A percentile compares a stretch with the other conserved stretches of the same genome.
phyloP scores from a whole-genome alignment of 2,888 invertebrate genomes.

The Cryptocheilus praepositus region DNA sequence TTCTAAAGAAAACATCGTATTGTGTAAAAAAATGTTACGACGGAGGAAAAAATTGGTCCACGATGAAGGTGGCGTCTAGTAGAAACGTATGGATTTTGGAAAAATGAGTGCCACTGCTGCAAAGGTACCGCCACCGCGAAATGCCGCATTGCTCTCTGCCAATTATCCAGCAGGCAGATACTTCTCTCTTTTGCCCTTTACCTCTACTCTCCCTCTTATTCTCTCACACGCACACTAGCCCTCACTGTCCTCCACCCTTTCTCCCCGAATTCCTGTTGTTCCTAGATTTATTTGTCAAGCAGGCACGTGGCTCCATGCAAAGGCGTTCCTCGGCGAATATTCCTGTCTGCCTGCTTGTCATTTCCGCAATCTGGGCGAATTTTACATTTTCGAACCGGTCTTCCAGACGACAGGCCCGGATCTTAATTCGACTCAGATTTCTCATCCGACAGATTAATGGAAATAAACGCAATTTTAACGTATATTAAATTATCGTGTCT shows the following conservation, averaged over 20 bases:
- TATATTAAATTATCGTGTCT: no score
- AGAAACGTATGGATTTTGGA: no score
- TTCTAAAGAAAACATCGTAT: no score
- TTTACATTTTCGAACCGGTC: no score
- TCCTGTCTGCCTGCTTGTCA: slow-evolving; percentile 11
- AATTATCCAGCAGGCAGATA: slow-evolving; percentile 61
- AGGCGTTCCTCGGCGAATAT: slow-evolving; percentile 22
- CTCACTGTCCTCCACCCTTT: slow-evolving; percentile 29
- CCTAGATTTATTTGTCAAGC: slow-evolving; percentile 65
- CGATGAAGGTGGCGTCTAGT: no score
- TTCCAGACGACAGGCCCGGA: not conserved
- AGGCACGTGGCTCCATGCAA: slow-evolving; percentile 50
- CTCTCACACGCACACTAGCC: not conserved
- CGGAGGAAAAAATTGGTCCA: no score
- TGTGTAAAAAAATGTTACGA: no score
- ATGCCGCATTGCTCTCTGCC: slow-evolving; percentile 60
- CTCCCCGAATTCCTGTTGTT: slow-evolving; percentile 42
- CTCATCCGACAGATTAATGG: no score
- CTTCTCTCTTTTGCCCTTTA: slow-evolving; percentile 40
- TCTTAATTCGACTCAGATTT: not conserved
- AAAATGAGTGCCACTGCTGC: slow-evolving; percentile 58
- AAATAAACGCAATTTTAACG: no score
- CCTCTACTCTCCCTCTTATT: slow-evolving; percentile 2
- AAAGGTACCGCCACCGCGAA: slow-evolving; percentile 62
- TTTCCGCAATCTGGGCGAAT: slow-evolving; percentile 44